Base-by-base conservation (phyloP, 2,113 vertebrate species). In the Rhinolophus sinicus region DNA sequence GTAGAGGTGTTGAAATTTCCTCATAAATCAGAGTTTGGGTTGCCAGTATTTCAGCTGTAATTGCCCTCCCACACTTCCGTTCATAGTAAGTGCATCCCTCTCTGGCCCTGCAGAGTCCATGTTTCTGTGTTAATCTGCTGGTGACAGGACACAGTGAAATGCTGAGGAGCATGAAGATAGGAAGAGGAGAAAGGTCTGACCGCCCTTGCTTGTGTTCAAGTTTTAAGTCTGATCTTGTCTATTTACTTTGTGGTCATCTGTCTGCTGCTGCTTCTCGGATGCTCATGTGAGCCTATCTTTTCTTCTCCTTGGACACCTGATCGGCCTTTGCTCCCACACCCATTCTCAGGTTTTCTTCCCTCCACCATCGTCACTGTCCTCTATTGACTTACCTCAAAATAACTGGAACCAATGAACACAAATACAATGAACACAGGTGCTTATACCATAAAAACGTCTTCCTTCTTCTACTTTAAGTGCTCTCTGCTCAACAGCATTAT, bases 111-210 rank as follows among this genome's bases (percentile, higher is more conserved):
- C 50, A 44, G 16, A 15, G 6, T 16, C 22, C 13, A 3, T 21
- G 33, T 11, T 93, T 97, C 90, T 88, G 92, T 76, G 93, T 86
- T 95, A 8, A 13, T 65, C 28, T 56, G 5, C 6, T 5, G 9
- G 67, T 9, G 26, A 19, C 4, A n/a, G 85, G 44, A n/a, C 4
- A 16, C 30, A 50, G 81, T 3, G 26, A 56, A 58, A 80, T 54
- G 33, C 44, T 21, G 28, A 28, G 35, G 33, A 56, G n/a, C 5
- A 13, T 18, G 16, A 22, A 70, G 67, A 9, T 0, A 44, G 18
- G 56, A 58, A 8, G 21, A 38, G 60, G 35, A 88, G 72, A 30
- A 47, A 11, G 24, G 50, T 12, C 28, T 35, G 2, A 0, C 50
- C 22, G 54, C 12, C 4, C 0, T 11, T 24, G n/a, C 44, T 8